Base-by-base conservation (phyloP, 2,888 invertebrate genomes). In the Lottia scabra region DNA sequence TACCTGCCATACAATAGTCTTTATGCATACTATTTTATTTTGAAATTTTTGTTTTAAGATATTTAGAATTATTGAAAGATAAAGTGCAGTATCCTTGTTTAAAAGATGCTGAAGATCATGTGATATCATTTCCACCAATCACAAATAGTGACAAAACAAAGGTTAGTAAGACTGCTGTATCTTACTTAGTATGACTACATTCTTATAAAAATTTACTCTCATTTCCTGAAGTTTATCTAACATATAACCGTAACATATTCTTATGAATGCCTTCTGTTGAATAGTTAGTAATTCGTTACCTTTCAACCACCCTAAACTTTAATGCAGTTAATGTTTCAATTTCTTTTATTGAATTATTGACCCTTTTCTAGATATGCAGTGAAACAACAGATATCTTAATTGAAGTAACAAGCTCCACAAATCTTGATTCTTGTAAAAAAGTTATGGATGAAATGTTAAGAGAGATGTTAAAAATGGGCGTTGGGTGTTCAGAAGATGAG, bases 101-200 rank as follows among this genome's bases (percentile, higher is more conserved):
- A 62, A 83, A 93, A 78, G 94, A 95, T 85, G 90, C 91, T 6
- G 90, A 91, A 15, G 92, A 92, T 75, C 77, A 75, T 12, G 94
- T 95, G 1, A 93, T 96, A 82, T 95, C 95, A 62, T 94, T 96
- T 86, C 95, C 96, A 15, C 96, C 96, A 0, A 94, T 96, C 81
- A 95, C 95, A 26, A 96, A 96, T 90, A 93, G 94, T 72, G 95
- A 95, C 69, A 90, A 92, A 76, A 94, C 95, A 1, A 95, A 95
- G 92, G 94, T 94, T 88, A 77, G 68, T 23, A 15, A 38, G 10
- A 38, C 38, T 38, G 3, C 5, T 30, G n/a, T n/a, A n/a, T n/a
- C n/a, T n/a, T n/a, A n/a, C n/a, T n/a, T n/a, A n/a, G n/a, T n/a
- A n/a, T n/a, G n/a, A n/a, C n/a, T n/a, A n/a, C n/a, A n/a, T n/a